phyloP scores from a whole-genome alignment of 2,797 vertebrate species.

The Arrhamphus sclerolepis region DNA sequence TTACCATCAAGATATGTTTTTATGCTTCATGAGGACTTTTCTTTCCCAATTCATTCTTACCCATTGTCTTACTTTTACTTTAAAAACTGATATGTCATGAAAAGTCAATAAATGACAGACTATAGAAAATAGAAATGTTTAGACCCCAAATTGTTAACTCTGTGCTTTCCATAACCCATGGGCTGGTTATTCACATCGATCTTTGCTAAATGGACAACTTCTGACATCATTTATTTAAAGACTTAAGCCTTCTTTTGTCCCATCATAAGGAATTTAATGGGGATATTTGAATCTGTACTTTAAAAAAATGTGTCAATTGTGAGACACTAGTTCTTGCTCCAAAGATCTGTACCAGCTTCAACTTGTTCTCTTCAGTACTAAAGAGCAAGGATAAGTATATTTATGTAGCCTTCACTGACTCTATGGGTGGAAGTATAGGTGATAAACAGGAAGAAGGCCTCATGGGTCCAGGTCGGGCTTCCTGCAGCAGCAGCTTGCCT shows the following conservation, averaged over 20 bases:
- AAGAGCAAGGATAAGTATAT: background rate
- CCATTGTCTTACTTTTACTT: background rate
- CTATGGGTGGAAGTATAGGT: conserved; percentile 21
- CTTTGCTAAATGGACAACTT: no score
- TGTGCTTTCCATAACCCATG: background rate
- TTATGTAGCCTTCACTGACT: conserved; percentile 16
- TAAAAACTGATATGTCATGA: background rate
- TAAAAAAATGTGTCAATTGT: background rate
- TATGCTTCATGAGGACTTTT: conserved; percentile 18
- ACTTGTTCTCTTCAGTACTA: background rate
- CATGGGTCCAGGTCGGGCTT: conserved; percentile 45
- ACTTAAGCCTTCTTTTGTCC: background rate
- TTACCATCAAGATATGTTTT: conserved; percentile 28
- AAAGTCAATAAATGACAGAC: background rate
- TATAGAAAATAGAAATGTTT: background rate
- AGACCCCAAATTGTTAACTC: background rate
- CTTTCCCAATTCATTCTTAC: conserved; percentile 5
- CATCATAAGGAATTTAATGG: background rate
- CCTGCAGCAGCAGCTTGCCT: conserved; percentile 59
- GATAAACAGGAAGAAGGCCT: conserved; percentile 28
- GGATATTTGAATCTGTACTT: background rate
- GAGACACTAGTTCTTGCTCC: no score
- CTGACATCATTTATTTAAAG: background rate
- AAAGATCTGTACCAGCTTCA: no score
- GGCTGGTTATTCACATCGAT: background rate